Percentiles rank a stretch among this genome's conserved stretches.
These are phyloP conservation scores for Aurelia aurita DNA, from an alignment of 30 jellyfish, hydroid and myxozoan genomes.

Conservation along the genomic window DNA sequence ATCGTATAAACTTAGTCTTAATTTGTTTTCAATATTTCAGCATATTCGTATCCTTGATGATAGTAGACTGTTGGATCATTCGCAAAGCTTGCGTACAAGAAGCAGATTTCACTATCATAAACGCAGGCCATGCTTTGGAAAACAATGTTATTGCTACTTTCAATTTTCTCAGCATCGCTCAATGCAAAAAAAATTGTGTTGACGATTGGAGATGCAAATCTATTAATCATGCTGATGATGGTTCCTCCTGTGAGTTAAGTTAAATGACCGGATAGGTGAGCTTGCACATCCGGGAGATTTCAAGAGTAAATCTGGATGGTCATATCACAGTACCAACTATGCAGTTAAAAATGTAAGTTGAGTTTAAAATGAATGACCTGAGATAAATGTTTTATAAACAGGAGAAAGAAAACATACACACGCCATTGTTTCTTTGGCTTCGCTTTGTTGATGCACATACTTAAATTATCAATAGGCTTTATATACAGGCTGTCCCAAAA, in stretches of 20 bases:
- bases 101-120: neutral
- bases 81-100: constrained; percentile 21
- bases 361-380: neutral
- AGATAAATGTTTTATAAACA: no score
- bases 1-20: no score
- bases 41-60: neutral
- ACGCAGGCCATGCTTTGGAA: neutral
- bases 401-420: no score
- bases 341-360: neutral
- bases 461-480: no score
- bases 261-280: neutral
- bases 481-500: no score
- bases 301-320: constrained; percentile 1
- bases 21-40: no score
- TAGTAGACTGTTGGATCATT: constrained; percentile 38
- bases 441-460: no score
- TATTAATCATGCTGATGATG: constrained; percentile 10
- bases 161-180: neutral
- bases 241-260: constrained; percentile 1
- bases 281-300: neutral
- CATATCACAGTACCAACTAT: constrained; percentile 12
- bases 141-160: neutral
- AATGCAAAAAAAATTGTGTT: constrained; percentile 7
- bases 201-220: constrained; percentile 16
- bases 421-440: no score